Percentiles rank a stretch among this genome's conserved stretches.
These are phyloP conservation scores for Bimastos eiseni DNA, from an alignment of 2,888 invertebrate genomes.

Conservation along the genomic window DNA sequence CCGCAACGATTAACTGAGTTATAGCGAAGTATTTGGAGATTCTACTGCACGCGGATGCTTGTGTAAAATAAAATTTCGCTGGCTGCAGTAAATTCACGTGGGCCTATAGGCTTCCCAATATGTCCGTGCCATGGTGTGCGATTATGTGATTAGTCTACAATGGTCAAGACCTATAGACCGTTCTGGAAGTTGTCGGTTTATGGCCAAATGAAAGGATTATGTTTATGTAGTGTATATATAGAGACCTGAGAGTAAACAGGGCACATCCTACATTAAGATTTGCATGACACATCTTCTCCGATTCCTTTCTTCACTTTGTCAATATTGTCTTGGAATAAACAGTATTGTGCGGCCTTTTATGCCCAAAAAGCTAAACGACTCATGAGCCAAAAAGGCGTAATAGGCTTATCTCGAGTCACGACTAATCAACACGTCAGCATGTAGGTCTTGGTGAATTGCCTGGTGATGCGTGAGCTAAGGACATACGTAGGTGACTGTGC, in stretches of 20 bases:
- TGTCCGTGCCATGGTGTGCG: not conserved
- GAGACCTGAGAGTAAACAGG: not conserved
- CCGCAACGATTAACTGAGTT: too few relatives aligned
- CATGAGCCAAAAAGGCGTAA: not conserved
- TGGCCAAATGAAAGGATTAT: not conserved
- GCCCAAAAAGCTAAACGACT: not conserved
- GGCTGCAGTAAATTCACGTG: not conserved
- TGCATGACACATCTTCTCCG: not conserved
- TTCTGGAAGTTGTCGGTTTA: not conserved
- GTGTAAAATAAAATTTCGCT: not conserved
- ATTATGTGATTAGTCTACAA: not conserved
- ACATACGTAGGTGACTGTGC: not conserved
- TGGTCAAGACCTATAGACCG: not conserved
- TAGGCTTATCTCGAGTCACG: not conserved
- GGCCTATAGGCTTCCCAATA: too few relatives aligned
- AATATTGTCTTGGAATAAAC: slow-evolving; percentile 13
- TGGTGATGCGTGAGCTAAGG: not conserved
- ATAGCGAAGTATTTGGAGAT: too few relatives aligned
- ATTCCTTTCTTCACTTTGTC: not conserved
- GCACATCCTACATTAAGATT: not conserved
- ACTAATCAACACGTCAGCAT: not conserved
- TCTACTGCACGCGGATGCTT: too few relatives aligned
- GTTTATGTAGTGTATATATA: not conserved
- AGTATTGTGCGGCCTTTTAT: not conserved
- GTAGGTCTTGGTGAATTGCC: not conserved